A percentile compares a stretch with the other conserved stretches of the same genome.
These are phyloP conservation scores for Salvelinus namaycush DNA, from an alignment of 2,113 vertebrate genomes.

Conservation along the genomic window DNA sequence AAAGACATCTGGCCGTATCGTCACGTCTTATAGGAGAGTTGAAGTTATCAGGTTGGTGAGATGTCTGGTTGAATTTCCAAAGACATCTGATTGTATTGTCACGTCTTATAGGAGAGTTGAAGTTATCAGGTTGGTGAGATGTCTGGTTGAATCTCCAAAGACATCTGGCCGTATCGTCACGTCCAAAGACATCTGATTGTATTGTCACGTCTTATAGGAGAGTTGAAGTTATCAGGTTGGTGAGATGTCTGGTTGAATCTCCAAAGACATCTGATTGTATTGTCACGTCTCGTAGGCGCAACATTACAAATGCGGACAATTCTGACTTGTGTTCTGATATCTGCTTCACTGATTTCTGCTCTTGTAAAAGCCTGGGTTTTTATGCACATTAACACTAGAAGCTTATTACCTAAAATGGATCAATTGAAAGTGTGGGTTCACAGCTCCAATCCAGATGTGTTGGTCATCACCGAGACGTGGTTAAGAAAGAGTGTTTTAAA, in stretches of 20 bases:
- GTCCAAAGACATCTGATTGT: no score
- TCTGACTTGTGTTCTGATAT: no score
- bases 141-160: constrained; percentile 33
- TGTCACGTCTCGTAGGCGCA: constrained; percentile 53
- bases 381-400: no score
- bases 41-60: constrained; percentile 26
- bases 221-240: constrained; percentile 20
- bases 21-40: constrained; percentile 47
- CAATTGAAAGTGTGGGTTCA: no score
- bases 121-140: constrained; percentile 29
- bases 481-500: no score
- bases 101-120: constrained; percentile 44
- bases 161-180: constrained; percentile 34
- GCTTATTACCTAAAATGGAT: no score
- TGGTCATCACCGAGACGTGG: no score
- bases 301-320: constrained; percentile 21
- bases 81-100: constrained; percentile 46
- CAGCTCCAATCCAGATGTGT: no score
- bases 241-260: constrained; percentile 38
- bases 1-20: constrained; percentile 45
- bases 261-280: constrained; percentile 51
- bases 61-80: constrained; percentile 35
- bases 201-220: constrained; percentile 52
- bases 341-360: no score
- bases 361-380: no score